phyloP scores from a whole-genome alignment of 2,113 vertebrate species.

The Neolamprologus kungweensis region DNA sequence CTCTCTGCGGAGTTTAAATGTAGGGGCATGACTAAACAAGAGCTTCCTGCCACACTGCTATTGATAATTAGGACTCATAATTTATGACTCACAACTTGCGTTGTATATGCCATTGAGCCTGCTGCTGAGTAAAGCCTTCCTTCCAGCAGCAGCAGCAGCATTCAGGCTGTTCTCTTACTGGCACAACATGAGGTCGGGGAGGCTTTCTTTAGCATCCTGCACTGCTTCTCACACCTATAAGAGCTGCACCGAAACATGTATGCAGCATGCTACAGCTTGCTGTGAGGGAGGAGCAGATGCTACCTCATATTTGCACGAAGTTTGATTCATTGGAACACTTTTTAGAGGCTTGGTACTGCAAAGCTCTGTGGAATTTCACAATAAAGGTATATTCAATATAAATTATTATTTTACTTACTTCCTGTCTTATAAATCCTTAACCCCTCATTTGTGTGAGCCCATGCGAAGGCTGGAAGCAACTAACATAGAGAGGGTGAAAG shows the following conservation, averaged over 20 bases:
- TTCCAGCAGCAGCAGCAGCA: background rate
- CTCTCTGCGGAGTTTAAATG: background rate
- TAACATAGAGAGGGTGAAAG: background rate
- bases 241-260: background rate
- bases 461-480: background rate
- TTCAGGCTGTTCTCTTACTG: background rate
- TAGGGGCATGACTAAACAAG: background rate
- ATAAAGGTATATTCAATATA: background rate
- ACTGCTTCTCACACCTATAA: background rate
- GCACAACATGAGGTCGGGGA: background rate
- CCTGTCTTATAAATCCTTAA: background rate
- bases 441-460: background rate
- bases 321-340: background rate
- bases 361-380: background rate
- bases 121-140: background rate
- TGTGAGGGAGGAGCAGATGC: background rate
- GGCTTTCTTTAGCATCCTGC: background rate
- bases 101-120: background rate
- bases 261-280: background rate
- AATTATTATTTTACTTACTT: background rate
- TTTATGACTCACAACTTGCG: background rate
- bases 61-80: slow-evolving; percentile 4
- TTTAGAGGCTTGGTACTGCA: background rate
- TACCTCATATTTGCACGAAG: background rate
- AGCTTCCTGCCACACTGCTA: background rate